phyloP scores from a whole-genome alignment of 2,888 invertebrate species.

The Macropis europaea region DNA sequence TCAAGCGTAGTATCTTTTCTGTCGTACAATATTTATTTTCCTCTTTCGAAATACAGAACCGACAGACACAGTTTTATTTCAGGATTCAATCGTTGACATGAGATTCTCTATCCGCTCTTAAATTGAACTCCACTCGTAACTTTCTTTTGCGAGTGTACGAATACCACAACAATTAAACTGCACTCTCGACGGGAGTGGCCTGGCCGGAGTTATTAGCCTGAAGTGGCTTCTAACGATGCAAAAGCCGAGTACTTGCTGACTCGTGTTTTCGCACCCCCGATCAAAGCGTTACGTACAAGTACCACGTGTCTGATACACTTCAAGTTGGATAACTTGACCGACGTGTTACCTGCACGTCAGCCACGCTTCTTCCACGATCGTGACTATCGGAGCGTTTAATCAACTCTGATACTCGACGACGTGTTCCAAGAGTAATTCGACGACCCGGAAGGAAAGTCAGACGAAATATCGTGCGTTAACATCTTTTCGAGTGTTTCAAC shows the following conservation, averaged over 20 bases:
- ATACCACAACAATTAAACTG: conserved; percentile 46
- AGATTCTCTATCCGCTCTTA: background rate
- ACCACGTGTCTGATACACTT: conserved; percentile 40
- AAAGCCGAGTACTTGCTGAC: conserved; percentile 53
- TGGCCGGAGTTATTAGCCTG: conserved; percentile 52
- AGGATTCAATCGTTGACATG: background rate
- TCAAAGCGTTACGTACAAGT: conserved; percentile 56
- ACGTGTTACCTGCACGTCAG: conserved; percentile 21
- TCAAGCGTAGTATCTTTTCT: too few relatives aligned
- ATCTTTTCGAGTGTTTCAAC: background rate
- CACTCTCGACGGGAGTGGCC: conserved; percentile 39
- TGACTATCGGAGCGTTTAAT: conserved; percentile 50
- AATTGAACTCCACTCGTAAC: conserved; percentile 8
- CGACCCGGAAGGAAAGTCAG: background rate
- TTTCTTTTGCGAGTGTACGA: conserved; percentile 30
- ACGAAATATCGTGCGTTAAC: background rate
- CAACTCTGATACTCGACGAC: conserved; percentile 42
- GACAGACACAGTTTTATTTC: too few relatives aligned
- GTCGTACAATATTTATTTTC: too few relatives aligned
- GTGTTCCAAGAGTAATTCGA: conserved; percentile 13
- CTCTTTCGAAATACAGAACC: too few relatives aligned
- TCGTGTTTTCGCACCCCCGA: conserved; percentile 60
- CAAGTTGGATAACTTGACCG: conserved; percentile 53
- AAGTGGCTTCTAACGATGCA: conserved; percentile 54
- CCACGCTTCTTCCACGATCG: conserved; percentile 35